Evolutionary conservation across 2,888 invertebrate genomes (phyloP), one percentile per base, ranked within the genome.

Genomic region (Tachina grossa): DNA sequence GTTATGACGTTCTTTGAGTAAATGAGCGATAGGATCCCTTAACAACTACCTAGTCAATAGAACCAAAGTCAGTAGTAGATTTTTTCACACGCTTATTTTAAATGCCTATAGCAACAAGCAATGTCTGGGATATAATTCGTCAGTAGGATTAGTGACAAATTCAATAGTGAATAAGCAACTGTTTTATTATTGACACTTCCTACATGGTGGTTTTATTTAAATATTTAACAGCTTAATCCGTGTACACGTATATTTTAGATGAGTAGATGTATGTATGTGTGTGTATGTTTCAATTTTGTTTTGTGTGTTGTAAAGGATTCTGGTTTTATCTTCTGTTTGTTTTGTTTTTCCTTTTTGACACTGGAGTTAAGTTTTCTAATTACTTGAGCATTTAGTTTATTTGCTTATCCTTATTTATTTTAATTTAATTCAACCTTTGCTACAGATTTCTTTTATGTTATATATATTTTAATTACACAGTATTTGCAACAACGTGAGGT

Each of bases 321-420:
- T 41, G 59, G 39, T 41, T 41, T 59, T 41, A 59, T 59, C 41
- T 41, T 39, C 16, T 31, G 31, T 31, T 9, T 59, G 39, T 2
- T 9, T 41, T 1, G 1, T 59, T 59, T n/a, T 59, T 59, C 9
- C n/a, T 59, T 59, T 31, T 41, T 41, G 14, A 59, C 39, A 59
- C 9, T 59, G 39, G 39, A 53, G 53, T 71, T 63, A 71, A 71
- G 71, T 79, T 71, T 71, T 71, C 79, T 79, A 79, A 79, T 79
- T 79, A 79, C 71, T 63, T 63, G 71, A 41, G 53, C 59, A 74
- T 74, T 74, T 61, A 51, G 8, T 61, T 61, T n/a, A 49, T 74
- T 59, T 57, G 45, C 57, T 57, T 31, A 31, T 45, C 9, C 43
- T 22, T 22, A 43, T 59, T 59, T 59, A 41, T 59, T 59, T 41